phyloP scores from a whole-genome alignment of 2,888 invertebrate genomes.

The Monopis laevigella region DNA sequence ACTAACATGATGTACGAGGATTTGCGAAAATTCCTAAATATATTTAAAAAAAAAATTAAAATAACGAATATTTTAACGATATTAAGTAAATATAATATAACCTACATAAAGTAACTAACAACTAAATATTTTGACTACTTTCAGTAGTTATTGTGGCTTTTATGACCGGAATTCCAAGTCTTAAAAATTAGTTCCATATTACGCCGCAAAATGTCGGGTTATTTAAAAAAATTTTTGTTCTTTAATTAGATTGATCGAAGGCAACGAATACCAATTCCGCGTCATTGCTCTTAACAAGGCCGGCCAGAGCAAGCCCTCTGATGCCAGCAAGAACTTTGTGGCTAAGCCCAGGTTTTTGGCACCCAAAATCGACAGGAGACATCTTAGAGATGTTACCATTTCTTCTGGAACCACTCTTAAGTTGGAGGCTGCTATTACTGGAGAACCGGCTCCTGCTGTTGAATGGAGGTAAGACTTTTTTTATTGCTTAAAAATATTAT shows the following conservation, averaged over 20 bases:
- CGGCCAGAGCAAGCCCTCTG: constrained; percentile 92
- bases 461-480: constrained; percentile 76
- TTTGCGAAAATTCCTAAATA: too few species aligned
- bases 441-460: constrained; percentile 94
- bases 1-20: too few species aligned
- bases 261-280: constrained; percentile 97
- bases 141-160: too few species aligned
- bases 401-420: constrained; percentile 94
- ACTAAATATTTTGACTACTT: too few species aligned
- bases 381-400: constrained; percentile 87
- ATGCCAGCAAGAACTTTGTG: constrained; percentile 83
- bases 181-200: too few species aligned
- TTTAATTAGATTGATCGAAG: constrained; percentile 85
- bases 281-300: constrained; percentile 95
- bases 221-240: too few species aligned
- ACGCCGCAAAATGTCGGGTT: too few species aligned
- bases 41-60: too few species aligned
- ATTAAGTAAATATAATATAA: too few species aligned
- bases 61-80: too few species aligned
- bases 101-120: too few species aligned
- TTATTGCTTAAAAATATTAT: background rate
- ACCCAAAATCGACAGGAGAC: constrained; percentile 94
- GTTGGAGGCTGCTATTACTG: constrained; percentile 91
- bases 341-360: constrained; percentile 91
- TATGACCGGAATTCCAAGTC: too few species aligned